Evolutionary conservation across 2,888 invertebrate genomes (phyloP).

Genomic region (Cecidostiba fungosa): DNA sequence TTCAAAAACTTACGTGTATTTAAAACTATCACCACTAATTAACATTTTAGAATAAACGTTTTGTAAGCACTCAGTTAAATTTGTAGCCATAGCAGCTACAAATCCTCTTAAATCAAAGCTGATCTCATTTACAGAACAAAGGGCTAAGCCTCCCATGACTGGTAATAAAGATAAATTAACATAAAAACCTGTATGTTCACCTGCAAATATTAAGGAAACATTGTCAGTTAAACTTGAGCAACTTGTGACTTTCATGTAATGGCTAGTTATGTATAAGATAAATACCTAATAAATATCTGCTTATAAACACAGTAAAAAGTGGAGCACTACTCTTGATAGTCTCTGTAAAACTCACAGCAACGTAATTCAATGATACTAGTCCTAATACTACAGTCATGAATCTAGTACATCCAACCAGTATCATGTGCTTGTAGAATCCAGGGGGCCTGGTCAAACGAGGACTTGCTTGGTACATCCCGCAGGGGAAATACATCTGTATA

Average conservation of each 20-base stretch:
- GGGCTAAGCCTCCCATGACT: slow-evolving; percentile 88
- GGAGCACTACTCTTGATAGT: slow-evolving; percentile 91
- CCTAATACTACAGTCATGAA: slow-evolving; percentile 89
- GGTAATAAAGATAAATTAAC: slow-evolving; percentile 88
- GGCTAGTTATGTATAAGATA: slow-evolving; percentile 26
- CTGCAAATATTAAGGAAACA: slow-evolving; percentile 74
- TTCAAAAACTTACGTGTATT: slow-evolving; percentile 85
- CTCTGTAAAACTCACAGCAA: slow-evolving; percentile 91
- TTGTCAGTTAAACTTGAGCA: background rate
- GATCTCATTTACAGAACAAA: slow-evolving; percentile 89
- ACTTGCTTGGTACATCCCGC: slow-evolving; percentile 86
- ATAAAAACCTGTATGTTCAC: slow-evolving; percentile 85
- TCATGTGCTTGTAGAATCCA: slow-evolving; percentile 88
- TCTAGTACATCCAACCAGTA: slow-evolving; percentile 87
- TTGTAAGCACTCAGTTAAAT: slow-evolving; percentile 89
- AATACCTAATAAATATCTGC: slow-evolving; percentile 84
- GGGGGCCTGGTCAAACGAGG: slow-evolving; percentile 84
- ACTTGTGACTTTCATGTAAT: background rate
- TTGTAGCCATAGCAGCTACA: slow-evolving; percentile 88
- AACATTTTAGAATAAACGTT: slow-evolving; percentile 91
- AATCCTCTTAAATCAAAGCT: slow-evolving; percentile 89
- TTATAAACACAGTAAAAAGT: slow-evolving; percentile 89
- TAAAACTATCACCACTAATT: slow-evolving; percentile 87
- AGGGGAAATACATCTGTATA: slow-evolving; percentile 87
- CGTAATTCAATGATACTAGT: slow-evolving; percentile 88